Evolutionary conservation across 2,113 vertebrate species (phyloP).

Genomic region (Lutjanus erythropterus): DNA sequence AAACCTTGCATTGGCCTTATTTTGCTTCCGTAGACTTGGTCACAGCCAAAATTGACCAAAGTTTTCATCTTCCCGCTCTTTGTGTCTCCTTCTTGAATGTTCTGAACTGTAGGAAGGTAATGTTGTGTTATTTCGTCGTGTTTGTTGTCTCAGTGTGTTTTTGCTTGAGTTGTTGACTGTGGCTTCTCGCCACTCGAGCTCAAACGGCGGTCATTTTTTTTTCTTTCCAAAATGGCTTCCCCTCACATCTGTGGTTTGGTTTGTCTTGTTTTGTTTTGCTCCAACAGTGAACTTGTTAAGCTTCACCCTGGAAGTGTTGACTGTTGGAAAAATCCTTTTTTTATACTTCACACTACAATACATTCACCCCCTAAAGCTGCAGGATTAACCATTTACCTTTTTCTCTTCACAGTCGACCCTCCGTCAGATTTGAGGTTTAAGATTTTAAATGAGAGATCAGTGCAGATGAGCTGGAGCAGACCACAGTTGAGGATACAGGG

Average conservation of each 20-base stretch:
- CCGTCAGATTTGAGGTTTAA: constrained; percentile 96
- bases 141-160: constrained; percentile 76
- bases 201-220: constrained; percentile 92
- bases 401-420: constrained; percentile 90
- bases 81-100: constrained; percentile 22
- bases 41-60: neutral
- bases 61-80: constrained; percentile 7
- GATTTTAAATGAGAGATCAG: constrained; percentile 95
- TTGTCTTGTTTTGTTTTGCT: constrained; percentile 64
- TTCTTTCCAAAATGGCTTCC: constrained; percentile 84
- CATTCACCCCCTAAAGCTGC: neutral
- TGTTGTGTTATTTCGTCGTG: constrained; percentile 84
- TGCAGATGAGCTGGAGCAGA: constrained; percentile 93
- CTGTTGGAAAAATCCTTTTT: constrained; percentile 86
- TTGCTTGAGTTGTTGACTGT: constrained; percentile 92
- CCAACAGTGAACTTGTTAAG: constrained; percentile 89
- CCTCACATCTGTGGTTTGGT: constrained; percentile 76
- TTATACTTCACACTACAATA: constrained; percentile 20
- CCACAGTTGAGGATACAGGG: constrained; percentile 90
- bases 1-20: neutral
- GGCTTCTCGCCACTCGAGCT: constrained; percentile 86
- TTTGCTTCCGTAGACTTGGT: neutral
- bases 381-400: constrained; percentile 68
- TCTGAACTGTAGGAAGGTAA: neutral
- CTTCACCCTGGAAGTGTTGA: constrained; percentile 85